Conservation (phyloP, 2,888 invertebrate genomes). For the Apamea monoglypha region DNA sequence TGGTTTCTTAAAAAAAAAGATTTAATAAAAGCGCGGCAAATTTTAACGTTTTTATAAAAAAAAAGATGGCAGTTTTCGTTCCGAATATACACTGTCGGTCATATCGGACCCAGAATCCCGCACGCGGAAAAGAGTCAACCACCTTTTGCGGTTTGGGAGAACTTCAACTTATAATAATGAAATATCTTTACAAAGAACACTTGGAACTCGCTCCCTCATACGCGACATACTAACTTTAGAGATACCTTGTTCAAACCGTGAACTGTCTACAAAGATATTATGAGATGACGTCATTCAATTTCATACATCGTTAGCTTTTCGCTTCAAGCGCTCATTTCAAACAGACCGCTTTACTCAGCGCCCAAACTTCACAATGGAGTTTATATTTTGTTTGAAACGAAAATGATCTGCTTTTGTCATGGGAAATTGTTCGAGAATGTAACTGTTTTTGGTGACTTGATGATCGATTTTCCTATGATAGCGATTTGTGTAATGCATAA, state of each 20-base stretch:
- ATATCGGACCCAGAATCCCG: not conserved
- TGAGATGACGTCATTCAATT: constrained; percentile 36
- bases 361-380: constrained; percentile 30
- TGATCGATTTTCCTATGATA: constrained; percentile 9
- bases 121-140: not conserved
- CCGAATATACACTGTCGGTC: not conserved
- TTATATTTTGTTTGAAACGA: constrained; percentile 22
- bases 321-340: constrained; percentile 14
- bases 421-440: constrained; percentile 1
- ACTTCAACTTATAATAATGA: not conserved
- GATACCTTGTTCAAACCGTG: constrained; percentile 7
- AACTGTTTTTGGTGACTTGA: constrained; percentile 6
- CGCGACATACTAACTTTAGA: constrained; percentile 16
- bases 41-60: not conserved
- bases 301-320: constrained; percentile 47
- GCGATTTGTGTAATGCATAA: not conserved
- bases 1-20: not conserved
- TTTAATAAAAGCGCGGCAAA: not conserved
- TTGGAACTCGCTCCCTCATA: constrained; percentile 10
- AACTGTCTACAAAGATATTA: constrained; percentile 34
- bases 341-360: constrained; percentile 21
- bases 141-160: not conserved
- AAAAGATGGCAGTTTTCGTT: not conserved
- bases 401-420: not conserved
- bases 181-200: constrained; percentile 28